These are phyloP conservation scores for Paramuricea clavata DNA, from an alignment of 92 coral and sea anemone species.

Conservation along the genomic window DNA sequence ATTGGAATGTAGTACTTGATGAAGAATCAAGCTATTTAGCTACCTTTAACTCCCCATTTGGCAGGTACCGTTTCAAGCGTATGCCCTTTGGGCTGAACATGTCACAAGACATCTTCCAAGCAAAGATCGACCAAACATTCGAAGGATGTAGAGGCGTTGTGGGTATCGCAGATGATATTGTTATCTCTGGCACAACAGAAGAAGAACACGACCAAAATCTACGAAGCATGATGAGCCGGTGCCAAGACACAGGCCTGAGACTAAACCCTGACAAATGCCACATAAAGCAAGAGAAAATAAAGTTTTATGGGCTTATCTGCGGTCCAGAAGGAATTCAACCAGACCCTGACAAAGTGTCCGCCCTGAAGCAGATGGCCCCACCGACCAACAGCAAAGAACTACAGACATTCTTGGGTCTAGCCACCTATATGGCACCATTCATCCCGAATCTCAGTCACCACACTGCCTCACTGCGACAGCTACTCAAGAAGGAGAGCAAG, in stretches of 20 bases:
- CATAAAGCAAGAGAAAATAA: constrained; percentile 63
- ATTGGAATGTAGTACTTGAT: constrained; percentile 45
- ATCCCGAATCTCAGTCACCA: no score
- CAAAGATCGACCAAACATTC: constrained; percentile 53
- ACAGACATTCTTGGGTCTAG: no score
- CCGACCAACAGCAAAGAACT: no score
- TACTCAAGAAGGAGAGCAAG: no score
- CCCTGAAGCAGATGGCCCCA: constrained; percentile 51
- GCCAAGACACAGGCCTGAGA: constrained; percentile 45
- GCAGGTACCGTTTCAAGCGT: constrained; percentile 35
- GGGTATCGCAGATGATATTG: constrained; percentile 74
- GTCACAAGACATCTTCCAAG: constrained; percentile 51
- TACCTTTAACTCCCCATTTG: constrained; percentile 31
- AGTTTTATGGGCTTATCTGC: constrained; percentile 49
- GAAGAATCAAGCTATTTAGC: constrained; percentile 36
- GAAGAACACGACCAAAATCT: constrained; percentile 33
- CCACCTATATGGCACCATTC: no score
- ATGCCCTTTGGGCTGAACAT: constrained; percentile 57
- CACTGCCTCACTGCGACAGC: no score
- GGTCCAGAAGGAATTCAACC: constrained; percentile 58
- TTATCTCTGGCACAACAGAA: constrained; percentile 18
- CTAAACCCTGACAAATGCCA: constrained; percentile 58
- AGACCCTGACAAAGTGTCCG: constrained; percentile 50
- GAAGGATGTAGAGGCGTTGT: constrained; percentile 52
- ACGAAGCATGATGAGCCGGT: constrained; percentile 36